Evolutionary conservation across 2,888 invertebrate genomes (phyloP).

Genomic region (Archips crataeganus): DNA sequence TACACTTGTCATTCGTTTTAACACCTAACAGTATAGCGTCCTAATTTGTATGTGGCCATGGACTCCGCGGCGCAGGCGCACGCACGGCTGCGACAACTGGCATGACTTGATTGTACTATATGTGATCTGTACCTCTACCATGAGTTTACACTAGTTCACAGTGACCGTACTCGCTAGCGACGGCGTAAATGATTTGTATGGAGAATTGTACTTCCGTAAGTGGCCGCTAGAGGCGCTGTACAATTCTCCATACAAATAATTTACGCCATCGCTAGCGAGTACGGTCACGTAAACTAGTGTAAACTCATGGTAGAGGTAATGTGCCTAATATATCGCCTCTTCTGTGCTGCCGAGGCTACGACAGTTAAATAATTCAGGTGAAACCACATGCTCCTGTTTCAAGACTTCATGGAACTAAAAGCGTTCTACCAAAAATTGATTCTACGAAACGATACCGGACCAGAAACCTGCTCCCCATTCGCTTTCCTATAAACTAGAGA

Average conservation of each 20-base stretch:
- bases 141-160: too few relatives aligned
- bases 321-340: conserved; percentile 25
- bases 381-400: conserved; percentile 9
- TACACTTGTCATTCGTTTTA: conserved; percentile 77
- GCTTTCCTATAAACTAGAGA: conserved; percentile 27
- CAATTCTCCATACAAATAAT: too few relatives aligned
- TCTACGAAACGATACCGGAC: conserved; percentile 2
- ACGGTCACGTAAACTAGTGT: too few relatives aligned
- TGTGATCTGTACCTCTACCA: too few relatives aligned
- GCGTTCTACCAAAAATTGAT: not conserved
- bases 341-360: conserved; percentile 2
- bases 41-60: conserved; percentile 64
- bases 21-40: conserved; percentile 73
- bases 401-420: conserved; percentile 10
- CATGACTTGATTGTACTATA: conserved; percentile 37
- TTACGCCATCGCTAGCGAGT: too few relatives aligned
- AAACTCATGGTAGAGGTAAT: too few relatives aligned
- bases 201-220: too few relatives aligned
- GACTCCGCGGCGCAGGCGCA: conserved; percentile 46
- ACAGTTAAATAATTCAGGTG: not conserved
- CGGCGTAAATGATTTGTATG: too few relatives aligned
- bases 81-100: conserved; percentile 36
- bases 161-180: too few relatives aligned
- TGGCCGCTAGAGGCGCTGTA: too few relatives aligned
- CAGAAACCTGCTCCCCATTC: conserved; percentile 20